Evolutionary conservation across 2,888 invertebrate species (phyloP).

Genomic region (Myopa tessellatipennis): DNA sequence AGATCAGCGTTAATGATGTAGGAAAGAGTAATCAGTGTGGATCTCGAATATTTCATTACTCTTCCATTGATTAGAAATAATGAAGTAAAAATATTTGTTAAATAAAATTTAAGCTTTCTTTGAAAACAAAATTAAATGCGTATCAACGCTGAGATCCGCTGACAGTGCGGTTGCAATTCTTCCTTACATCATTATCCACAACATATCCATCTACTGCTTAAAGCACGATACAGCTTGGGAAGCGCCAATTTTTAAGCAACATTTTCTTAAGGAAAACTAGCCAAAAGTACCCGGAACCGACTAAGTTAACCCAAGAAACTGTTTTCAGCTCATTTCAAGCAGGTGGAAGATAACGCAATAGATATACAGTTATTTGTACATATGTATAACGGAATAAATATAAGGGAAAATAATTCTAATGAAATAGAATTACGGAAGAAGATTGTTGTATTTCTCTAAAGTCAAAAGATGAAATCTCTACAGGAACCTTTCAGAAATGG

Average conservation of each 20-base stretch:
- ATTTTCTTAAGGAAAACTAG: conserved; percentile 1
- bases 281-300: conserved; percentile 18
- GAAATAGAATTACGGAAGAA: too few relatives aligned
- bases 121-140: too few relatives aligned
- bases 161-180: too few relatives aligned
- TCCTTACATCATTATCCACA: too few relatives aligned
- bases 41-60: neutral
- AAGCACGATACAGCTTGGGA: conserved; percentile 25
- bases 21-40: neutral
- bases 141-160: too few relatives aligned
- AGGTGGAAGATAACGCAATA: neutral
- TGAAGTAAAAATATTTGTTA: neutral
- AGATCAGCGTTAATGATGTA: neutral
- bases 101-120: too few relatives aligned
- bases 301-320: neutral
- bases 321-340: conserved; percentile 13
- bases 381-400: too few relatives aligned
- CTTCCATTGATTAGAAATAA: neutral
- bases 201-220: neutral
- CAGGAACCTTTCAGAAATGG: neutral
- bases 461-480: too few relatives aligned
- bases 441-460: too few relatives aligned
- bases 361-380: neutral
- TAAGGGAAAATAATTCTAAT: too few relatives aligned
- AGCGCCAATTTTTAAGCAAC: conserved; percentile 1